These are phyloP conservation scores for Isotomurus palustris DNA, from an alignment of 2,888 invertebrate species.

Conservation along the genomic window DNA sequence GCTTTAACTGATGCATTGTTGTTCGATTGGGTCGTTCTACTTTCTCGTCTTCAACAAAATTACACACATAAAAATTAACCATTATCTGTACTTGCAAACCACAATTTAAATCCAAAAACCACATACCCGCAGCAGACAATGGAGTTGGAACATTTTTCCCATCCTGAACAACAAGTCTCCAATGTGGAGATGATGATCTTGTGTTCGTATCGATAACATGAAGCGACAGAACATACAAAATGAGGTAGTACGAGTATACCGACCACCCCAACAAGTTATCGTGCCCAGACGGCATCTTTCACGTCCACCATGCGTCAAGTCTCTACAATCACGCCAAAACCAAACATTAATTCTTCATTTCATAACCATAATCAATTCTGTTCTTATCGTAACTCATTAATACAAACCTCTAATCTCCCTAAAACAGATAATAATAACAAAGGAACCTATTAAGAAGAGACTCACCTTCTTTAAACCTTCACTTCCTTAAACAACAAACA, in stretches of 20 bases:
- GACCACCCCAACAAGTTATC: conserved; percentile 36
- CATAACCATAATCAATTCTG: too few species aligned
- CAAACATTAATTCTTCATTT: neutral
- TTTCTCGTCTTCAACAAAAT: neutral
- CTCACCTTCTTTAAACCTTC: too few species aligned
- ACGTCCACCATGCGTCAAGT: neutral
- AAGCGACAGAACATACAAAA: conserved; percentile 66
- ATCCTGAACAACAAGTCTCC: conserved; percentile 71
- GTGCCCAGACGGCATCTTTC: conserved; percentile 27
- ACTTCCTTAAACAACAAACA: too few species aligned
- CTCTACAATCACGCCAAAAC: neutral
- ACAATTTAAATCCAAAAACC: neutral
- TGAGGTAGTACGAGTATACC: conserved; percentile 54
- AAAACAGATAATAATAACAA: too few species aligned
- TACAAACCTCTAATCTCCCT: too few species aligned
- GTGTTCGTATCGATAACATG: conserved; percentile 72
- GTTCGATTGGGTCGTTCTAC: neutral
- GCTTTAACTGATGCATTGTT: conserved; percentile 8
- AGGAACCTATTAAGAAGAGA: too few species aligned
- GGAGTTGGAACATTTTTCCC: conserved; percentile 54
- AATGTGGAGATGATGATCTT: conserved; percentile 68
- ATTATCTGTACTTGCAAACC: neutral
- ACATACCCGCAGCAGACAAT: neutral
- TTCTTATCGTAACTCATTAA: too few species aligned
- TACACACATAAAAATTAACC: neutral